Conservation (phyloP, 2,113 vertebrate genomes). For the Gambusia affinis region DNA sequence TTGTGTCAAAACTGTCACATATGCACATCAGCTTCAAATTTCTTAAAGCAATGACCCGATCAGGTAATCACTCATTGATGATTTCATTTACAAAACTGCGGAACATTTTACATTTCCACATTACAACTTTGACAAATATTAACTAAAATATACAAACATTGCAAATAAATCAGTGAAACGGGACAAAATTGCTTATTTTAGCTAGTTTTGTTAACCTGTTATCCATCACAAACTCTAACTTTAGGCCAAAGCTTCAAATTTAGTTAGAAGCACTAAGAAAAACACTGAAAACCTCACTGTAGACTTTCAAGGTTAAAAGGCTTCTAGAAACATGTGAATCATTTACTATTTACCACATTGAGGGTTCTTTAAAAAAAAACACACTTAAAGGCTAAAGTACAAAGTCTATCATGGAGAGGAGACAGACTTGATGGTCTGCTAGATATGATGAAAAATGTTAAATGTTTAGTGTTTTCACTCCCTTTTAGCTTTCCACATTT, state of each 20-base stretch:
- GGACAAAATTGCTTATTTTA: background rate
- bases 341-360: background rate
- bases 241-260: background rate
- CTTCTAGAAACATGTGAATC: background rate
- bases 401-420: background rate
- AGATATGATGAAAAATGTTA: no score
- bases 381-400: background rate
- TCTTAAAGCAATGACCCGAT: background rate
- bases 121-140: no score
- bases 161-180: background rate
- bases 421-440: background rate
- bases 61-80: no score
- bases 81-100: no score
- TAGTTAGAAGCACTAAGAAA: background rate
- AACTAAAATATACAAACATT: background rate
- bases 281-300: background rate
- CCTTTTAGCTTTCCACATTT: no score
- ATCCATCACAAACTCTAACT: background rate
- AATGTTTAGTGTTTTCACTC: no score
- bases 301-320: background rate
- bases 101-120: no score
- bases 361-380: background rate
- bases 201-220: no score
- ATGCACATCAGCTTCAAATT: background rate
- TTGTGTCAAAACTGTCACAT: background rate